Conservation (phyloP, 2,888 invertebrate genomes). For the Trichopria drosophilae region DNA sequence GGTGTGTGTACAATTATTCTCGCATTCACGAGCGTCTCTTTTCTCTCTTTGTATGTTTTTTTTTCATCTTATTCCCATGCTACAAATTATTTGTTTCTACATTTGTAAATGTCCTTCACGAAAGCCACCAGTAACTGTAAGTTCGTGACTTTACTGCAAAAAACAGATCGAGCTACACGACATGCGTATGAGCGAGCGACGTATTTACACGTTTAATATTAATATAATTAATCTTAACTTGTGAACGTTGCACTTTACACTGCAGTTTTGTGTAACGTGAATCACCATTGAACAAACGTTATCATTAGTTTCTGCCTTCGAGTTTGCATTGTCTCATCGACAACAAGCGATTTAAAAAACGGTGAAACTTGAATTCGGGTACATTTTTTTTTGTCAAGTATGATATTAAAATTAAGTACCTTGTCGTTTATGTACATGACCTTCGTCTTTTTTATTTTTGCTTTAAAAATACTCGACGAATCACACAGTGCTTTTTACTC, state of each 20-base stretch:
- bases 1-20: constrained; percentile 19
- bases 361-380: no score
- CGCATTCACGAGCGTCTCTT: constrained; percentile 22
- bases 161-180: constrained; percentile 27
- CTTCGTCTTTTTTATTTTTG: no score
- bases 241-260: no score
- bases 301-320: constrained; percentile 15
- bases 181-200: constrained; percentile 39
- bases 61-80: constrained; percentile 8
- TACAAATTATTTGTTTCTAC: constrained; percentile 13
- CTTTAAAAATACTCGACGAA: no score
- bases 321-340: constrained; percentile 23
- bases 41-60: constrained; percentile 17
- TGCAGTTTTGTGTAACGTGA: no score
- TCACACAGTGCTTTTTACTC: no score
- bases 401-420: no score
- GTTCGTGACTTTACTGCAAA: constrained; percentile 30
- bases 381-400: no score
- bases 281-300: constrained; percentile 18
- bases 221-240: no score
- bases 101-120: background rate
- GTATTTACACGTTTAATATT: constrained; percentile 30
- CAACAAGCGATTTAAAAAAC: no score
- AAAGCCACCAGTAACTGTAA: constrained; percentile 14
- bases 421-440: no score